These are phyloP conservation scores for Macrocentrus cingulum DNA, from an alignment of 1,140 invertebrate species.

Conservation along the genomic window DNA sequence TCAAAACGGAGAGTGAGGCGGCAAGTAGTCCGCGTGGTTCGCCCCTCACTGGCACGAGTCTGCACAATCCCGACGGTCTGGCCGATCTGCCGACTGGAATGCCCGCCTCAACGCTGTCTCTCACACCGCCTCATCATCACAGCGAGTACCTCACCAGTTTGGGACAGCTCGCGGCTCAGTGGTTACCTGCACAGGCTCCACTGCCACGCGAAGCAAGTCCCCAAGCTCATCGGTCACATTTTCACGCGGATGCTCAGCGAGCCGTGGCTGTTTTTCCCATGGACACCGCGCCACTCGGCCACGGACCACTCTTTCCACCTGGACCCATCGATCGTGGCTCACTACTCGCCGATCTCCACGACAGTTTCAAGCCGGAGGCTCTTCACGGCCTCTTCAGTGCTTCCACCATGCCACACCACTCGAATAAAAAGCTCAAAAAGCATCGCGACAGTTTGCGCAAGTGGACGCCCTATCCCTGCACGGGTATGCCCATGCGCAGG, in stretches of 20 bases:
- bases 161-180: conserved; percentile 51
- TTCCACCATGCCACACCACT: conserved; percentile 36
- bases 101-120: conserved; percentile 71
- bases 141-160: conserved; percentile 56
- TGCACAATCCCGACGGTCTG: conserved; percentile 46
- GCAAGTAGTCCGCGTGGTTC: conserved; percentile 53
- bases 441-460: conserved; percentile 42
- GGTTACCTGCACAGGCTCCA: conserved; percentile 48
- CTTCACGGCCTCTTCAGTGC: conserved; percentile 48
- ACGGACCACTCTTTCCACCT: conserved; percentile 45
- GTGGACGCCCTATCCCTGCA: conserved; percentile 42
- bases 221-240: conserved; percentile 32
- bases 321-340: conserved; percentile 40
- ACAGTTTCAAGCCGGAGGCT: conserved; percentile 52
- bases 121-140: conserved; percentile 72
- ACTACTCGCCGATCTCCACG: conserved; percentile 47
- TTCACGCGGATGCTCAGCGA: conserved; percentile 33
- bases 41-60: conserved; percentile 43
- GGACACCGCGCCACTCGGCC: conserved; percentile 43
- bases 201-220: conserved; percentile 46
- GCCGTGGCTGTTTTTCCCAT: conserved; percentile 47
- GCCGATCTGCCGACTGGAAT: conserved; percentile 56
- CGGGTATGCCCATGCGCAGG: conserved; percentile 61
- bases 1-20: conserved; percentile 53
- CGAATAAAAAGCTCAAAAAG: conserved; percentile 42